Evolutionary conservation across 2,888 invertebrate genomes (phyloP).

Genomic region (Drosophila greeni): DNA sequence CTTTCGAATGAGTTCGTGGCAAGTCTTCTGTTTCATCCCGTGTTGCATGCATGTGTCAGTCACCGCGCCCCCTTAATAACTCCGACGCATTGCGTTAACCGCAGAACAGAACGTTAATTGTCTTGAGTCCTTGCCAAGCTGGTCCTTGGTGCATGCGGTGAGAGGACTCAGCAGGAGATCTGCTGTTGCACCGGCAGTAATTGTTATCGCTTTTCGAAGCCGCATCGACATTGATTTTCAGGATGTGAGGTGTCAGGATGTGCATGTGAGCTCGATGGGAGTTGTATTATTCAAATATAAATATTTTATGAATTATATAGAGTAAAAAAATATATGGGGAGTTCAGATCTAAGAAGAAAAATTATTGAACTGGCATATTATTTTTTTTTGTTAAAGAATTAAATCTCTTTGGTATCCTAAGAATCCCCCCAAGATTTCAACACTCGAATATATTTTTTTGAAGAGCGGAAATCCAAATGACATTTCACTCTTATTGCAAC

Average conservation of each 20-base stretch:
- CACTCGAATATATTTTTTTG: constrained; percentile 1
- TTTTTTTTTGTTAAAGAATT: not conserved
- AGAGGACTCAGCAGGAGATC: constrained; percentile 6
- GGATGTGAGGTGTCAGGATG: too few relatives aligned
- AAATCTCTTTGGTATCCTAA: not conserved
- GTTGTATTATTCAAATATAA: not conserved
- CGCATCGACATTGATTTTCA: constrained; percentile 34
- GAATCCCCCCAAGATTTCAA: not conserved
- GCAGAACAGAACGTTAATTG: constrained; percentile 46
- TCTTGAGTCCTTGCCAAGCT: constrained; percentile 27
- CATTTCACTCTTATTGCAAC: constrained; percentile 6
- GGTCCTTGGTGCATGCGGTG: constrained; percentile 50
- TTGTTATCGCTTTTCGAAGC: constrained; percentile 27
- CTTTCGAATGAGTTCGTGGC: not conserved
- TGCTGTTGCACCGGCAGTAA: constrained; percentile 15
- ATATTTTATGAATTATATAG: not conserved
- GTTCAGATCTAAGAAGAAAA: too few relatives aligned
- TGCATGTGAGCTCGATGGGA: not conserved
- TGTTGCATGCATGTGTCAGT: constrained; percentile 1
- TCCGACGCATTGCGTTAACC: constrained; percentile 59
- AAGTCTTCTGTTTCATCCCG: too few relatives aligned
- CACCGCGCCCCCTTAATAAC: constrained; percentile 30
- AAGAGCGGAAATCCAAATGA: constrained; percentile 7
- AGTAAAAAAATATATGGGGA: too few relatives aligned
- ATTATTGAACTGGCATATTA: too few relatives aligned